phyloP scores from a whole-genome alignment of 2,888 invertebrate genomes.

The Busseola fusca region DNA sequence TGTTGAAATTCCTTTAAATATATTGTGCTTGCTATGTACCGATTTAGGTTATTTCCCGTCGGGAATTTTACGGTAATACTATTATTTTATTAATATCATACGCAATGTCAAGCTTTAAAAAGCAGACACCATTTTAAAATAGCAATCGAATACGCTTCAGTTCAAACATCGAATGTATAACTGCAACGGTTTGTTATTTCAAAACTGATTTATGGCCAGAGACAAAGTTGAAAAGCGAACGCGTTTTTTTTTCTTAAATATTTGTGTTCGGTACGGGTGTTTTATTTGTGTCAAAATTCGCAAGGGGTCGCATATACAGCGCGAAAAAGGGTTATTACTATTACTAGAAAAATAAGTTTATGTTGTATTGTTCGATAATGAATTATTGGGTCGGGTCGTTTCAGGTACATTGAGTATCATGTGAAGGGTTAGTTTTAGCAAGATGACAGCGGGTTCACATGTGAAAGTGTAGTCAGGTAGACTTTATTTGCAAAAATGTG shows the following conservation, averaged over 20 bases:
- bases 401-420: slow-evolving; percentile 87
- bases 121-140: slow-evolving; percentile 51
- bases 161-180: slow-evolving; percentile 81
- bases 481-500: slow-evolving; percentile 49
- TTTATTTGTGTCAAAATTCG: slow-evolving; percentile 88
- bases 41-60: background rate
- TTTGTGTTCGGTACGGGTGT: slow-evolving; percentile 87
- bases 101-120: background rate
- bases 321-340: slow-evolving; percentile 87
- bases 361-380: slow-evolving; percentile 87
- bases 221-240: slow-evolving; percentile 83
- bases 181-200: slow-evolving; percentile 81
- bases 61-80: background rate
- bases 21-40: background rate
- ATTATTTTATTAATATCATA: background rate
- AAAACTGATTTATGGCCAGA: slow-evolving; percentile 86
- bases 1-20: background rate
- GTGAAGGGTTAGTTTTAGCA: slow-evolving; percentile 86
- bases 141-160: slow-evolving; percentile 80
- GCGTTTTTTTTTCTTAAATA: slow-evolving; percentile 83
- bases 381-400: slow-evolving; percentile 88
- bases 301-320: slow-evolving; percentile 84
- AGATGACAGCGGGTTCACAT: slow-evolving; percentile 86
- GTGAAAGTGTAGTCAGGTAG: slow-evolving; percentile 83
- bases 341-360: slow-evolving; percentile 85